These are phyloP conservation scores for Tipula confusa DNA, from an alignment of 2,888 invertebrate species.

Conservation along the genomic window DNA sequence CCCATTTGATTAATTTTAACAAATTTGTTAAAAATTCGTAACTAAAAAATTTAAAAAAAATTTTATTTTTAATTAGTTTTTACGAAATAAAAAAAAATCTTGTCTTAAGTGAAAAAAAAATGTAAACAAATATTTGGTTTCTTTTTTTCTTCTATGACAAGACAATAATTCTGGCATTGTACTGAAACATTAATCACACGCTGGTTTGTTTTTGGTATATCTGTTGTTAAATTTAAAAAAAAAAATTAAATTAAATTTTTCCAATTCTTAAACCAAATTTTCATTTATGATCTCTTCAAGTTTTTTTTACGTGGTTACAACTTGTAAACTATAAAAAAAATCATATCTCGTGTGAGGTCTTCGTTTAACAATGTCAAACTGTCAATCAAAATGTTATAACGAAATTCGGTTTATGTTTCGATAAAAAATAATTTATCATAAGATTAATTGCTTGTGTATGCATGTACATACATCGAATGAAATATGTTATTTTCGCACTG, in stretches of 20 bases:
- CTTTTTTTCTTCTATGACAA: background rate
- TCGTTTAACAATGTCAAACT: constrained; percentile 9
- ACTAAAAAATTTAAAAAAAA: background rate
- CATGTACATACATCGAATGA: background rate
- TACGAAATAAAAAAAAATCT: background rate
- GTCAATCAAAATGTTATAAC: background rate
- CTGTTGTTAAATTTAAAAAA: too few species aligned
- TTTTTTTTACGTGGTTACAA: background rate
- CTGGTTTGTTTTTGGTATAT: background rate
- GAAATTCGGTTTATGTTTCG: background rate
- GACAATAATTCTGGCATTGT: background rate
- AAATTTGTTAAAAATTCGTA: constrained; percentile 5
- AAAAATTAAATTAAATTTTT: background rate
- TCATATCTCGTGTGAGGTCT: background rate
- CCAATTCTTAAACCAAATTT: background rate
- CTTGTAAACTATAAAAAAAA: background rate
- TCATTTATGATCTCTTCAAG: constrained; percentile 8
- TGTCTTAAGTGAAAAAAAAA: constrained; percentile 21
- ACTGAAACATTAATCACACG: background rate
- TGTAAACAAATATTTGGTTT: background rate
- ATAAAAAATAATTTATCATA: constrained; percentile 25
- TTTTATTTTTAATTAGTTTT: background rate
- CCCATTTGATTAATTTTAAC: constrained; percentile 25
- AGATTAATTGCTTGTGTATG: constrained; percentile 15
- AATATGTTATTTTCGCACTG: too few species aligned